Base-by-base conservation (phyloP, 2,113 vertebrate species). In the Tinamus guttatus region DNA sequence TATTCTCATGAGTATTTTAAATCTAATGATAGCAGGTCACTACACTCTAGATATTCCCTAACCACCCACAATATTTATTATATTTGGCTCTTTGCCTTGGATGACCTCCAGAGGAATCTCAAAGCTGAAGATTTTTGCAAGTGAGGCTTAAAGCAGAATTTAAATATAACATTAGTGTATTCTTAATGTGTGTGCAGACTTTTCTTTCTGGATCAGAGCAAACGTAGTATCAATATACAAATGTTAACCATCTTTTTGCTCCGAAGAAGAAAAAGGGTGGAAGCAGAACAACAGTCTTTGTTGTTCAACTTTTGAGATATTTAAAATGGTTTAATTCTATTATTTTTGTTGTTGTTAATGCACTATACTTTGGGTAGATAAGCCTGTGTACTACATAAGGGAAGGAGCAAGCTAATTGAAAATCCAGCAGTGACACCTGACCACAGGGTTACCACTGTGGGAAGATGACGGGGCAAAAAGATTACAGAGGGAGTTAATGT, bases 61-160 rank as follows among this genome's bases (percentile, higher is more conserved):
- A 78, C 24, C n/a, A 94, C 38, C 80, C 43, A 90, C 74, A 67
- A 94, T 96, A 94, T 96, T 97, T 97, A 92, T 90, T 96, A 41
- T 59, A 49, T 34, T 91, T 97, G 91, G 83, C 89, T 85, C 75
- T 81, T 90, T 95, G 94, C 69, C 64, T 93, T 94, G 93, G 76
- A 88, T 90, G 54, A 85, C 64, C 71, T 97, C 92, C 83, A 95
- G 65, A 63, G 67, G 43, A 96, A 84, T 80, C 88, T 92, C 85
- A 93, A 47, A 90, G 25, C 43, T 94, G 77, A 96, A 67, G 82
- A 90, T 91, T 79, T 92, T 87, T 91, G 71, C 77, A 87, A n/a
- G 52, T 88, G 52, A 4, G 6, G 7, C 83, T 97, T 94, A 74
- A 76, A 89, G 40, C 70, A 76, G 43, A 60, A 63, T 62, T 87